Base-by-base conservation (phyloP, 2,797 vertebrate genomes). In the Scleropages formosus region DNA sequence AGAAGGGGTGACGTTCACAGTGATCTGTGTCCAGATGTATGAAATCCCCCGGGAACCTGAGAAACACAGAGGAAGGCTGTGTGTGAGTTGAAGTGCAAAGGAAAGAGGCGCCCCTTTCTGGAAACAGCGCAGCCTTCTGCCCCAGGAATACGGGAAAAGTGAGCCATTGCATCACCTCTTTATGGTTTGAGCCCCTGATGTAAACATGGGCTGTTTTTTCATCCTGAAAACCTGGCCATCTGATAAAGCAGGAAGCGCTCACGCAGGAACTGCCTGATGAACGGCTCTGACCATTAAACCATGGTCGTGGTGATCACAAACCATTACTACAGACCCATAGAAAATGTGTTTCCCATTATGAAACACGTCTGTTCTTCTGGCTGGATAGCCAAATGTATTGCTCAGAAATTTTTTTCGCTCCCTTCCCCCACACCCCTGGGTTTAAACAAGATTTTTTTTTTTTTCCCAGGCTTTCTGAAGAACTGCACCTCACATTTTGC, bases 401-500 rank as follows among this genome's bases (percentile, higher is more conserved):
- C 49, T 59, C 69, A 67, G 4, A 20, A 39, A 67, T 65, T 75
- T 62, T 27, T 27, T 13, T 68, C 65, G 69, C 68, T 53, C 31
- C 44, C 63, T 46, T 66, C 58, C 72, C 76, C 59, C 68, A 66
- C 76, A 73, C 66, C 53, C 0, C 51, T 64, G 7, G 83, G 76
- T 80, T 81, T 77, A 72, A 71, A 79, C 77, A 79, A 82, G 47
- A 85, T 84, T 75, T 84, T 87, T 82, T 79, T 84, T 31, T n/a
- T n/a, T n/a, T n/a, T n/a, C n/a, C n/a, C n/a, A 24, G 26, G 15
- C 88, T 89, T 90, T 83, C 85, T 88, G 83, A 82, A 82, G 84
- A 83, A 90, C 89, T 85, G 79, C 83, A 86, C 84, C 86, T 81
- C 82, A 84, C 88, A 82, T 90, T 84, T 90, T 85, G 79, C 80